phyloP scores from a whole-genome alignment of 1,140 invertebrate genomes.

The Drosophila kikkawai region DNA sequence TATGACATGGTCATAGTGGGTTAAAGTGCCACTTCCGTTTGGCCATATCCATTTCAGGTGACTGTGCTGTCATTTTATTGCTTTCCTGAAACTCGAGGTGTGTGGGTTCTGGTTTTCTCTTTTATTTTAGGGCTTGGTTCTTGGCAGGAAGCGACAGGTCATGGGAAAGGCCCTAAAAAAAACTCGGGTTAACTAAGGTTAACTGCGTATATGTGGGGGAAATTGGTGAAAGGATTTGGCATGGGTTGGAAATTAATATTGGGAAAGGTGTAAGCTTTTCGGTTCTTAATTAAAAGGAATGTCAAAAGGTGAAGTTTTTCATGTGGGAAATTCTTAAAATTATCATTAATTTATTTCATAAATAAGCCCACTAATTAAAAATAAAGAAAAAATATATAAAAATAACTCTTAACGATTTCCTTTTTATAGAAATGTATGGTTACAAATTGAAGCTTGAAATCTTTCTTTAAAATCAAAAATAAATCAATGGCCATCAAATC shows the following conservation, averaged over 20 bases:
- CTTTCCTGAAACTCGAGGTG: slow-evolving; percentile 40
- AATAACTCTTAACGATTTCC: neutral
- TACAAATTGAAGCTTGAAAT: neutral
- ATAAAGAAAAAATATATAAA: neutral
- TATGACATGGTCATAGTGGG: neutral
- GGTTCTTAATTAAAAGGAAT: neutral
- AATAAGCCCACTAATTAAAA: no score
- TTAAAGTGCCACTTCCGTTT: slow-evolving; percentile 53
- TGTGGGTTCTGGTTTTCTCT: slow-evolving; percentile 24
- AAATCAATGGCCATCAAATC: slow-evolving; percentile 8
- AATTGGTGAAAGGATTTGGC: slow-evolving; percentile 28
- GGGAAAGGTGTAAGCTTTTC: neutral
- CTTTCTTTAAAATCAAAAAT: neutral
- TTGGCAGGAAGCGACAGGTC: slow-evolving; percentile 44
- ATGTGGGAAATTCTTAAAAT: neutral
- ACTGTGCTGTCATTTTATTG: slow-evolving; percentile 43
- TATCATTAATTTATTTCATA: no score
- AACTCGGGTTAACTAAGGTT: neutral
- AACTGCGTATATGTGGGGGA: slow-evolving; percentile 13
- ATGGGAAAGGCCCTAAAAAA: slow-evolving; percentile 14
- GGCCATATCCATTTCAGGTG: slow-evolving; percentile 22
- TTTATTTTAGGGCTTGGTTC: slow-evolving; percentile 27
- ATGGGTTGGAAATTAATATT: slow-evolving; percentile 2
- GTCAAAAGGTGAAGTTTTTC: neutral
- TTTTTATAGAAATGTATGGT: neutral